Evolutionary conservation across 23 tunicate genomes (phyloP).

Genomic region (Diplosoma virens): DNA sequence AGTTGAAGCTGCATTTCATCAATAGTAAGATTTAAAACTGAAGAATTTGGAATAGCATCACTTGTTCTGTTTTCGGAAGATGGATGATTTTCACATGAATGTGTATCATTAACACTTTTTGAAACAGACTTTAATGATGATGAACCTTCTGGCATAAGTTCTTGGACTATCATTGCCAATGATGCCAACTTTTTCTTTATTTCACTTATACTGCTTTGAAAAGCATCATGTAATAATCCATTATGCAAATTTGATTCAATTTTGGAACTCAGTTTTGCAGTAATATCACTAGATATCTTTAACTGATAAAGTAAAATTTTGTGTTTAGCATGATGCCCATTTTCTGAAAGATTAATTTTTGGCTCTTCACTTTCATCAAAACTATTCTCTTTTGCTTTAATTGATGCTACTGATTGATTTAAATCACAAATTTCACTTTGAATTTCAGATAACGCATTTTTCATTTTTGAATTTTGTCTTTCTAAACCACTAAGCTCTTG

Average conservation of each 20-base stretch:
- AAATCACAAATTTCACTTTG: not conserved
- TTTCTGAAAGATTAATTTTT: no score
- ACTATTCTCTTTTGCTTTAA: no score
- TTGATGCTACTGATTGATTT: not conserved
- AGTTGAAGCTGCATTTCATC: constrained; percentile 11
- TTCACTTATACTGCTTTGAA: not conserved
- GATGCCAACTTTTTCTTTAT: constrained; percentile 12
- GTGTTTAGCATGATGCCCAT: not conserved
- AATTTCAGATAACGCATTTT: constrained; percentile 15
- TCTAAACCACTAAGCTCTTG: not conserved
- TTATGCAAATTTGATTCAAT: not conserved
- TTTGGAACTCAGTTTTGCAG: not conserved
- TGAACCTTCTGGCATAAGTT: no score
- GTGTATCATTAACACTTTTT: no score
- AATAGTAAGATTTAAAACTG: not conserved
- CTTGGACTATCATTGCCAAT: not conserved
- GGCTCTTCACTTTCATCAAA: not conserved
- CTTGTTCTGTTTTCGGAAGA: not conserved
- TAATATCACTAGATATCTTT: not conserved
- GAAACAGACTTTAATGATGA: not conserved
- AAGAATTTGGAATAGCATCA: not conserved
- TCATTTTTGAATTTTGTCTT: constrained; percentile 3
- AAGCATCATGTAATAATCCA: not conserved
- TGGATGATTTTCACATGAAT: no score
- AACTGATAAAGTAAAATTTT: not conserved